Base-by-base conservation (phyloP, 2,113 vertebrate species). In the Ranitomeya imitator region DNA sequence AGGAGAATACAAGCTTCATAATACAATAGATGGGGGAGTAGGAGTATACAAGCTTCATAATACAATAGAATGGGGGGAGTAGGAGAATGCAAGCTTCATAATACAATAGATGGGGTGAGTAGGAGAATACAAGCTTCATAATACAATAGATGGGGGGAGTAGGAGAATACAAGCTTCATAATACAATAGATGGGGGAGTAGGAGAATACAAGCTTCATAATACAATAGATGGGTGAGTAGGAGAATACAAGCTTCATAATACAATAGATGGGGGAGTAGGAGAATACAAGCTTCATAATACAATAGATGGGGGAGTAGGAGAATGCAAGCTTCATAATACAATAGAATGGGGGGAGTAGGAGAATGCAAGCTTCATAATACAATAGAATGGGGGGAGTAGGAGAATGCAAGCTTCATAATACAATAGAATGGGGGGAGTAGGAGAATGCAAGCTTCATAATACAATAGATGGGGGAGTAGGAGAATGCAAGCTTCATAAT, bases 31-130 rank as follows among this genome's bases (percentile, higher is more conserved):
- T 0, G 92, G 93, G 93, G 94, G 80, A 93, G 93, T 92, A 11
- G 21, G 14, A 18, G 4, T 31, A 23, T 76, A 14, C 55, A 4
- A 16, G 52, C n/a, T 52, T 21, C 21, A 76, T 18, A 21, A 21
- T 74, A 95, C 95, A 19, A 88, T 93, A 73, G 93, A n/a, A 94
- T 0, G 91, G 92, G 93, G 93, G 94, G 80, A 93, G 93, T 92
- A 11, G n/a, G n/a, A n/a, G n/a, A n/a, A n/a, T n/a, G n/a, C n/a
- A n/a, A n/a, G n/a, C n/a, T n/a, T n/a, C n/a, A n/a, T n/a, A n/a
- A n/a, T n/a, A n/a, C n/a, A n/a, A n/a, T n/a, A n/a, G n/a, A n/a
- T n/a, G n/a, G n/a, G n/a, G n/a, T n/a, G n/a, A n/a, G n/a, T n/a
- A n/a, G 21, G 14, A 18, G 4, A 18, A 55, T 76, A 14, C 55